Percentiles rank a stretch among this genome's conserved stretches.
Evolutionary conservation across 2,797 vertebrate genomes (phyloP).

Genomic region (Prionace glauca): DNA sequence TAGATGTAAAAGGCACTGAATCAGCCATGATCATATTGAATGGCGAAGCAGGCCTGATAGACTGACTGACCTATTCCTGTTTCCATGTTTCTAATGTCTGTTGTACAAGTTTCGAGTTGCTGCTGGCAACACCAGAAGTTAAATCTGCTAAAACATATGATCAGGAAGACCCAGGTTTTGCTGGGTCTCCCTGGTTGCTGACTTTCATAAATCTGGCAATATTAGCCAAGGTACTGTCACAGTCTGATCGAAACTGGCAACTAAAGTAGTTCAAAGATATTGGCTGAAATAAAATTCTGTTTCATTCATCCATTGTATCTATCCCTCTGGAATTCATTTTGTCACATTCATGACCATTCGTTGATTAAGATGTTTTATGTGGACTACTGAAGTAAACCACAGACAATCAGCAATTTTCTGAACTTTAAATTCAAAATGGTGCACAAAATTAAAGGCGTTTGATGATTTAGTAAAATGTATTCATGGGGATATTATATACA

Average conservation of each 20-base stretch:
- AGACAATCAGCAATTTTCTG: not conserved
- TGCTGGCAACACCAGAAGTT: not conserved
- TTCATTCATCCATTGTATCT: not conserved
- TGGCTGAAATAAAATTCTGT: not conserved
- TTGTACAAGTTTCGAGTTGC: not conserved
- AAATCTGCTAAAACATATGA: not conserved
- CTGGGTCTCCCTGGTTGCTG: not conserved
- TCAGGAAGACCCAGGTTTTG: not conserved
- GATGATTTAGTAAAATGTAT: not conserved
- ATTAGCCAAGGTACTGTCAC: not conserved
- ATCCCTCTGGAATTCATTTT: conserved; percentile 1
- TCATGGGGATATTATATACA: not conserved
- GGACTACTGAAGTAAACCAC: not conserved
- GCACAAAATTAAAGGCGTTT: too few relatives aligned
- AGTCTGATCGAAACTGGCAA: not conserved
- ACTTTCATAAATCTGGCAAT: not conserved
- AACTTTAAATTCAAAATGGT: not conserved
- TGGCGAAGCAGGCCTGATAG: too few relatives aligned
- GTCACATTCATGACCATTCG: not conserved
- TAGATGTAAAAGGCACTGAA: too few relatives aligned
- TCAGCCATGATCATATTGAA: too few relatives aligned
- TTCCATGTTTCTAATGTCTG: not conserved
- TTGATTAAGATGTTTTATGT: conserved; percentile 17
- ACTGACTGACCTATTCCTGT: too few relatives aligned
- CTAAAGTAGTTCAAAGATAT: not conserved